phyloP scores from a whole-genome alignment of 2,888 invertebrate species.

The Catocala nupta region DNA sequence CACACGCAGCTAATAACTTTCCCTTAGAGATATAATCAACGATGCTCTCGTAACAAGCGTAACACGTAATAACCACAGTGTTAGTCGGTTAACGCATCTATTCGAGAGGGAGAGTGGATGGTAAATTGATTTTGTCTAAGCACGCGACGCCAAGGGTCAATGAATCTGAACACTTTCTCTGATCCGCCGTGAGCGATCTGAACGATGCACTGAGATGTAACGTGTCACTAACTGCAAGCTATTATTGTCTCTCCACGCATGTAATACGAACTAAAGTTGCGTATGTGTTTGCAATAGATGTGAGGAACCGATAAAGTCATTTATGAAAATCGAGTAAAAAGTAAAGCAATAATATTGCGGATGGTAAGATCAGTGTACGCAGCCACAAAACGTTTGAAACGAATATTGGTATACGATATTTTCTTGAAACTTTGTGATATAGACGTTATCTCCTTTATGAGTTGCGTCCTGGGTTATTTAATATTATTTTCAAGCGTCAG shows the following conservation, averaged over 20 bases:
- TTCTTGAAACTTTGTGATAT: slow-evolving; percentile 7
- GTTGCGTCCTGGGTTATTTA: not conserved
- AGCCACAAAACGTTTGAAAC: slow-evolving; percentile 10
- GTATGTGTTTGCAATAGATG: slow-evolving; percentile 12
- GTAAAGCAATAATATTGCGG: slow-evolving; percentile 29
- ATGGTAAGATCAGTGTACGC: slow-evolving; percentile 19
- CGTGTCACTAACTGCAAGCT: slow-evolving; percentile 44
- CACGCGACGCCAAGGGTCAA: slow-evolving; percentile 79
- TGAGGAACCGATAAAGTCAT: slow-evolving; percentile 26
- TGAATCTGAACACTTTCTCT: slow-evolving; percentile 77
- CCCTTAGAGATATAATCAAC: slow-evolving; percentile 75
- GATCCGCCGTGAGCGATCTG: slow-evolving; percentile 51
- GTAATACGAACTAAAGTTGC: slow-evolving; percentile 39
- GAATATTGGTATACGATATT: slow-evolving; percentile 9
- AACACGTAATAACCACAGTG: slow-evolving; percentile 67
- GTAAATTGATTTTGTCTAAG: slow-evolving; percentile 78
- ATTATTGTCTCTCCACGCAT: slow-evolving; percentile 40
- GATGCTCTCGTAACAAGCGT: slow-evolving; percentile 70
- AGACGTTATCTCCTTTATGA: not conserved
- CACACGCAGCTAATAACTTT: slow-evolving; percentile 71
- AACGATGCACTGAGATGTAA: slow-evolving; percentile 47
- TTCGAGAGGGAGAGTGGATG: slow-evolving; percentile 79
- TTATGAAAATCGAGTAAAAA: slow-evolving; percentile 42
- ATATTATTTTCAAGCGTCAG: not conserved
- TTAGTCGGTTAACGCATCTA: slow-evolving; percentile 65